Percentiles rank a stretch among this genome's conserved stretches.
phyloP scores from a whole-genome alignment of 2,113 vertebrate genomes.

The Mesembrinibis cayennensis region DNA sequence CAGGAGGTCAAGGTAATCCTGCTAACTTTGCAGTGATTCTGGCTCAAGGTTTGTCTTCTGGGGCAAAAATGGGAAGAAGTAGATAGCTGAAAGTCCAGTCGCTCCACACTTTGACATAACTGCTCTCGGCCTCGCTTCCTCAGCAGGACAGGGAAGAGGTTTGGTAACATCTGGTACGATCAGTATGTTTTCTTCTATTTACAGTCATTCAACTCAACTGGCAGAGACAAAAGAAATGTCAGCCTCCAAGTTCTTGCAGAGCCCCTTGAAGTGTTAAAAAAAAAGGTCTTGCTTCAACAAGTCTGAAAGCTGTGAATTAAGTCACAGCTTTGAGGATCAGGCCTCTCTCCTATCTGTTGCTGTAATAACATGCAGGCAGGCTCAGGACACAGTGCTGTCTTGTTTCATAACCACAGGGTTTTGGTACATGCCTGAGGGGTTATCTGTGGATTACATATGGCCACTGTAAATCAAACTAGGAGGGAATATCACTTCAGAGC shows the following conservation, averaged over 20 bases:
- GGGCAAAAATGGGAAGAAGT: background rate
- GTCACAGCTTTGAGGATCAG: background rate
- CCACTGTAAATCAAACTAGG: background rate
- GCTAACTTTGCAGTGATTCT: background rate
- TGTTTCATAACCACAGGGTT: background rate
- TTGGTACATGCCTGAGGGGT: background rate
- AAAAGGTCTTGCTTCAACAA: background rate
- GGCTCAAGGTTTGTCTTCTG: background rate
- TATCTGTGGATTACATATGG: background rate
- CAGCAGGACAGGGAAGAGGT: background rate
- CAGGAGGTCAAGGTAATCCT: rapidly evolving
- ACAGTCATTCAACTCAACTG: background rate
- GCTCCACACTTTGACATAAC: background rate
- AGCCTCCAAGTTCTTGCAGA: background rate
- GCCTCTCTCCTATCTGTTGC: background rate
- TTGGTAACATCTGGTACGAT: background rate
- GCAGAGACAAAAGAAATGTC: background rate
- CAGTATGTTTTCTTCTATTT: background rate
- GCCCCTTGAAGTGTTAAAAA: background rate
- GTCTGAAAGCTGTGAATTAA: background rate
- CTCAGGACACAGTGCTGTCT: background rate
- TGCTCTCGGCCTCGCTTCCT: background rate
- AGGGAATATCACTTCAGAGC: background rate
- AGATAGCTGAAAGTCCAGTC: background rate
- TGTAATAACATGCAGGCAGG: background rate